Evolutionary conservation across 2,888 invertebrate genomes (phyloP).

Genomic region (Suillia variegata): DNA sequence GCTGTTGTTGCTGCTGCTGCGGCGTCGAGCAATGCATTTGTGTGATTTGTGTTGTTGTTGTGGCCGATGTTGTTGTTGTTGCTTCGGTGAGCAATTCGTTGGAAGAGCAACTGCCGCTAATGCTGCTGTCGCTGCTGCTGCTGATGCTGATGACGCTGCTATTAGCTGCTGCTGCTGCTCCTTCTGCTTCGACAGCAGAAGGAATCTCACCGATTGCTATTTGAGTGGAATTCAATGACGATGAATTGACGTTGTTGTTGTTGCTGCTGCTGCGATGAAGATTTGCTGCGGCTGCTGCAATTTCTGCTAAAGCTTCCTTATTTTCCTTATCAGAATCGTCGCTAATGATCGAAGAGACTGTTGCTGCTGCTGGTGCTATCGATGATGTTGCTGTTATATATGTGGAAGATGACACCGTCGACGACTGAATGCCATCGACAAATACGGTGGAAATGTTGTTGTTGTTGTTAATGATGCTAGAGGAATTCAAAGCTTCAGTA

Average conservation of each 20-base stretch:
- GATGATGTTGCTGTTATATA: constrained; percentile 28
- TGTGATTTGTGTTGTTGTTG: constrained; percentile 46
- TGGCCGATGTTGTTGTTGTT: constrained; percentile 41
- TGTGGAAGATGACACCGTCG: constrained; percentile 49
- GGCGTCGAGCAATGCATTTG: constrained; percentile 39
- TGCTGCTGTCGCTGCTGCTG: constrained; percentile 27
- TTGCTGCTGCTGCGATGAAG: no score
- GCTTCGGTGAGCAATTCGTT: constrained; percentile 36
- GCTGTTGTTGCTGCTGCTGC: constrained; percentile 29
- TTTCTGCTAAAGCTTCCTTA: constrained; percentile 46
- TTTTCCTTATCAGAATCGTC: constrained; percentile 61
- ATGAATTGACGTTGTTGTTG: constrained; percentile 1
- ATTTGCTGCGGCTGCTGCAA: constrained; percentile 29
- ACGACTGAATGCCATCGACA: constrained; percentile 49
- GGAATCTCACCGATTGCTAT: background rate
- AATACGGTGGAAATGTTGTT: constrained; percentile 24
- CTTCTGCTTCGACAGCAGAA: background rate
- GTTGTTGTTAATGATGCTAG: constrained; percentile 15
- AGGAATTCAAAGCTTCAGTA: background rate
- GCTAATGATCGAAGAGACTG: constrained; percentile 27
- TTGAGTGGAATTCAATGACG: constrained; percentile 7
- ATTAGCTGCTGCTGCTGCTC: constrained; percentile 15
- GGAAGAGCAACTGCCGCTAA: constrained; percentile 47
- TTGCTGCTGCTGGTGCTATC: constrained; percentile 15
- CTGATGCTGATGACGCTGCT: constrained; percentile 17